phyloP scores from a whole-genome alignment of 53 echinoderm and acorn worm genomes.

The Paelopatides confundens region DNA sequence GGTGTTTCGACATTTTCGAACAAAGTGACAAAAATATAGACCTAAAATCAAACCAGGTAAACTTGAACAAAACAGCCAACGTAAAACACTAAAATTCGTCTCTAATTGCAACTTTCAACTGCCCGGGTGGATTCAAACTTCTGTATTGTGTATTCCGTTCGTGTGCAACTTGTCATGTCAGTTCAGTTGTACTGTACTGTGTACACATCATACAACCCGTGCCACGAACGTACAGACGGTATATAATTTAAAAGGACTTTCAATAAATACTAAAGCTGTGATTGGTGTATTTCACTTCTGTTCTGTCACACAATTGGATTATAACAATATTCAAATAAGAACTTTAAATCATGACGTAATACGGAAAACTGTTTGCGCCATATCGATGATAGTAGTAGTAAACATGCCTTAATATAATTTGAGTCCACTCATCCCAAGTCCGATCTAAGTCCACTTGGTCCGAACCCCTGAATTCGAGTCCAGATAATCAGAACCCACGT shows the following conservation, averaged over 20 bases:
- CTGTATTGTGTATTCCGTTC: too few species aligned
- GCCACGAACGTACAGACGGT: neutral
- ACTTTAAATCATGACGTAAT: neutral
- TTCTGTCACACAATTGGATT: neutral
- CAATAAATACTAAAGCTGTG: neutral
- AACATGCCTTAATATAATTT: too few species aligned
- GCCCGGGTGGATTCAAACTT: too few species aligned
- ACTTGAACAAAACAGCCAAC: neutral
- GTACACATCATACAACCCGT: neutral
- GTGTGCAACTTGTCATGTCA: too few species aligned
- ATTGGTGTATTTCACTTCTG: neutral
- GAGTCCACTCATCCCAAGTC: too few species aligned
- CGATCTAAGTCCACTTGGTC: too few species aligned
- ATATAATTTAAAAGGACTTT: neutral
- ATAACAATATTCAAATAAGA: neutral
- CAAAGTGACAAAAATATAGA: neutral
- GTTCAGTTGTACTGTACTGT: neutral
- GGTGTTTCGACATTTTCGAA: slow-evolving; percentile 26
- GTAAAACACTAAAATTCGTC: neutral
- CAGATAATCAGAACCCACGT: too few species aligned
- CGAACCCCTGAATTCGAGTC: too few species aligned
- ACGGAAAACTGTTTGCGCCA: neutral
- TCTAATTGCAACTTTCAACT: too few species aligned
- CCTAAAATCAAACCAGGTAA: neutral
- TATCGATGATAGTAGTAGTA: too few species aligned